These are phyloP conservation scores for Amphiprion clarkii DNA, from an alignment of 2,797 vertebrate genomes.

Conservation along the genomic window DNA sequence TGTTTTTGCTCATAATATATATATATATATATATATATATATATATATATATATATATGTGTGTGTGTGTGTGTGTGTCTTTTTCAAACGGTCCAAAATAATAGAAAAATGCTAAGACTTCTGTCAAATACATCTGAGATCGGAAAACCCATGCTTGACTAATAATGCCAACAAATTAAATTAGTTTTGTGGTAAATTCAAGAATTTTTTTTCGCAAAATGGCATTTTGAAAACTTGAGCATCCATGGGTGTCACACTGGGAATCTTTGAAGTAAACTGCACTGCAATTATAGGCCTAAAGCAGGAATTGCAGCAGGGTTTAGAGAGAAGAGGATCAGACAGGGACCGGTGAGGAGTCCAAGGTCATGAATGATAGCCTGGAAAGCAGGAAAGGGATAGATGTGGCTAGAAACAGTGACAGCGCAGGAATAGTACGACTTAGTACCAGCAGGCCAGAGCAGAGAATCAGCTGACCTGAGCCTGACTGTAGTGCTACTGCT, in stretches of 20 bases:
- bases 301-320: neutral
- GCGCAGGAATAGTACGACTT: constrained; percentile 29
- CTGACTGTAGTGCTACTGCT: constrained; percentile 16
- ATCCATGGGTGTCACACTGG: neutral
- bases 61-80: too few species aligned
- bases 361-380: constrained; percentile 15
- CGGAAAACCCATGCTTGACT: too few species aligned
- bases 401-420: constrained; percentile 1
- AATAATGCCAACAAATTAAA: too few species aligned
- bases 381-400: constrained; percentile 33
- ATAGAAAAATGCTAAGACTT: too few species aligned
- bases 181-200: too few species aligned
- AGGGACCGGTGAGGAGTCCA: neutral
- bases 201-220: too few species aligned
- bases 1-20: too few species aligned
- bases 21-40: too few species aligned
- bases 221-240: neutral
- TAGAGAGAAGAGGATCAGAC: constrained; percentile 4
- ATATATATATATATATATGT: too few species aligned
- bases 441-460: neutral
- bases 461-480: constrained; percentile 30
- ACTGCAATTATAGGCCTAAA: neutral
- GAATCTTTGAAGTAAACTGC: neutral
- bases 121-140: too few species aligned
- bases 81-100: too few species aligned